Percentiles rank a stretch among this genome's conserved stretches.
These are phyloP conservation scores for Siderastrea radians DNA, from an alignment of 92 coral and sea anemone genomes.

Conservation along the genomic window DNA sequence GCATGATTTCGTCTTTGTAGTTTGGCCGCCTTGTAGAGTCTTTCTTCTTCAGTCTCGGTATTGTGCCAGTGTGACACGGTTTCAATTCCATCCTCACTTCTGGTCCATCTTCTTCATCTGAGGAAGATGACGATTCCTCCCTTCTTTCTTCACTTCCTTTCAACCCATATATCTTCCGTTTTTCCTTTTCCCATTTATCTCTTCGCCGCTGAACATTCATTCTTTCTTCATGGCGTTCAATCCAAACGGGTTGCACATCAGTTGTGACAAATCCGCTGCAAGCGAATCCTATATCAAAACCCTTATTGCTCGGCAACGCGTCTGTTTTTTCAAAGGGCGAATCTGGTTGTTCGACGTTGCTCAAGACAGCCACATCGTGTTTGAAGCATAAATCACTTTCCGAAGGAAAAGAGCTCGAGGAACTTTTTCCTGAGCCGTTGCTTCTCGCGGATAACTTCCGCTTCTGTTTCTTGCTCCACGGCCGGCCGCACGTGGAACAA, in stretches of 20 bases:
- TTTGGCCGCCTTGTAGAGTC: slow-evolving; percentile 8
- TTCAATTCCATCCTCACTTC: background rate
- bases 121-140: background rate
- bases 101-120: background rate
- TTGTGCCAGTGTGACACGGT: background rate
- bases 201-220: background rate
- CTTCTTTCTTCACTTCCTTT: background rate
- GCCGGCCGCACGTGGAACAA: background rate
- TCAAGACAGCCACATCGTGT: background rate
- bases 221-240: background rate
- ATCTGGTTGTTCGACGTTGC: background rate
- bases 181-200: background rate
- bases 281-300: background rate
- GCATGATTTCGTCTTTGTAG: slow-evolving; percentile 27
- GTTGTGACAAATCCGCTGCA: background rate
- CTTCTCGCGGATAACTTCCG: background rate
- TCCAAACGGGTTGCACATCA: background rate
- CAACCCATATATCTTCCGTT: too few species aligned
- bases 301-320: background rate
- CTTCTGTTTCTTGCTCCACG: background rate
- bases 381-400: background rate
- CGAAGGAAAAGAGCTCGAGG: background rate
- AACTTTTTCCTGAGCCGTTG: background rate
- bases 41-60: slow-evolving; percentile 6
- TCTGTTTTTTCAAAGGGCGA: background rate